Evolutionary conservation across 2,888 invertebrate species (phyloP), one percentile per base, ranked within the genome.

Genomic region (Trachelus iudaicus): DNA sequence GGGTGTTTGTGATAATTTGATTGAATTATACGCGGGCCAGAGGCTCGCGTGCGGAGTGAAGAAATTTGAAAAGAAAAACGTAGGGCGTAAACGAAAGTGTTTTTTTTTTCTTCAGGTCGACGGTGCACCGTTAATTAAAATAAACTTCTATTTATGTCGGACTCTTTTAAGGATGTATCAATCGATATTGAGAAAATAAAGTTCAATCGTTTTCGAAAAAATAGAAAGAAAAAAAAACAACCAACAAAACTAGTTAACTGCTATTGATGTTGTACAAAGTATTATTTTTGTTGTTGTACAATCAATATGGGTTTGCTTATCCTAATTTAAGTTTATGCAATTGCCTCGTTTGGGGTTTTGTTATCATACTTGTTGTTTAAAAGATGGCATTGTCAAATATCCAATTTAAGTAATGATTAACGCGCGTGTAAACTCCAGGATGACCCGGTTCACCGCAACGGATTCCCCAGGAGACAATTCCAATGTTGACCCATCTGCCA

Each of bases 401-500:
- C 96, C 96, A 96, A 56, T 94, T 93, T 35, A 96, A 91, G 90
- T 94, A 96, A 83, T 93, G 93, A 83, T 94, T 94, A 34, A 97
- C 96, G 68, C 95, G 93, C 0, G 96, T 95, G 89, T 97, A 97
- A 40, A 97, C 93, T 1, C 97, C 97, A 0, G 97, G 97, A 79
- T 94, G 94, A 75, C 94, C 94, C 34, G 94, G 93, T 82, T 95
- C 94, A 0, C 96, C 97, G 88, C 97, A 98, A 3, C 95, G 94
- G 69, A 96, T 93, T 23, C 97, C 97, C 96, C 97, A 97, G 0
- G 97, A 97, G 0, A 97, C 97, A 77, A 98, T 93, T 1, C 97
- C 97, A 73, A 96, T 93, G 37, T 94, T 93, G 0, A 95, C 93
- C 97, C 97, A 97, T 74, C 96, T 94, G 0, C 95, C 95, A 87